phyloP scores from a whole-genome alignment of 2,888 invertebrate species.

The Phrixothrix hirtus region DNA sequence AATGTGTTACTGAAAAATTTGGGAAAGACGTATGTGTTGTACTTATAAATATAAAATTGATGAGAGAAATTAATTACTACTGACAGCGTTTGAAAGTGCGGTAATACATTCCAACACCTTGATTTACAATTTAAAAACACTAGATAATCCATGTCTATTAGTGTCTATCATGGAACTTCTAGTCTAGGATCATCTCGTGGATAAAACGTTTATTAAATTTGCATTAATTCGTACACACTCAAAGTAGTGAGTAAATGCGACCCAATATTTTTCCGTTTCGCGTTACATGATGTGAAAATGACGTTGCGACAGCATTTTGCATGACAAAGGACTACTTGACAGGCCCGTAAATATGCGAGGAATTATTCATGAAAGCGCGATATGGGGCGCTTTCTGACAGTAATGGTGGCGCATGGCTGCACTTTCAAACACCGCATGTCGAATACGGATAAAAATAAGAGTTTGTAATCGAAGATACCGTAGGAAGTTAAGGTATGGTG shows the following conservation, averaged over 20 bases:
- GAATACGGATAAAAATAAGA: slow-evolving; percentile 43
- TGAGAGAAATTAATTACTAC: no score
- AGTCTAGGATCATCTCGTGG: slow-evolving; percentile 10
- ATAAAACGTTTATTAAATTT: slow-evolving; percentile 34
- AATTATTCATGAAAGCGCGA: slow-evolving; percentile 59
- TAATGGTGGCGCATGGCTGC: slow-evolving; percentile 53
- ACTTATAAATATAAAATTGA: no score
- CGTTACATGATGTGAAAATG: slow-evolving; percentile 56
- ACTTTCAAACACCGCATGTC: slow-evolving; percentile 53
- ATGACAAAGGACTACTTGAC: slow-evolving; percentile 59
- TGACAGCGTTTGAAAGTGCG: no score
- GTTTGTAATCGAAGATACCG: slow-evolving; percentile 11
- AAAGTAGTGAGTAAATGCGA: slow-evolving; percentile 37
- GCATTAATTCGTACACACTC: slow-evolving; percentile 36
- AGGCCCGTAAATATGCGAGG: slow-evolving; percentile 58
- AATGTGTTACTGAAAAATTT: no score
- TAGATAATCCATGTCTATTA: slow-evolving; percentile 30
- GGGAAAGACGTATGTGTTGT: no score
- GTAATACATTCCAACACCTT: no score
- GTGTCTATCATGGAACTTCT: slow-evolving; percentile 31
- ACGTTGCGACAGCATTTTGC: slow-evolving; percentile 58
- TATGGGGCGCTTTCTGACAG: slow-evolving; percentile 54
- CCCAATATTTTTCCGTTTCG: slow-evolving; percentile 51
- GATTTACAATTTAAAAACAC: no score
- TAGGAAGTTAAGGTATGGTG: slow-evolving; percentile 15